Evolutionary conservation across 2,113 vertebrate genomes (phyloP).

Genomic region (Tyto alba): DNA sequence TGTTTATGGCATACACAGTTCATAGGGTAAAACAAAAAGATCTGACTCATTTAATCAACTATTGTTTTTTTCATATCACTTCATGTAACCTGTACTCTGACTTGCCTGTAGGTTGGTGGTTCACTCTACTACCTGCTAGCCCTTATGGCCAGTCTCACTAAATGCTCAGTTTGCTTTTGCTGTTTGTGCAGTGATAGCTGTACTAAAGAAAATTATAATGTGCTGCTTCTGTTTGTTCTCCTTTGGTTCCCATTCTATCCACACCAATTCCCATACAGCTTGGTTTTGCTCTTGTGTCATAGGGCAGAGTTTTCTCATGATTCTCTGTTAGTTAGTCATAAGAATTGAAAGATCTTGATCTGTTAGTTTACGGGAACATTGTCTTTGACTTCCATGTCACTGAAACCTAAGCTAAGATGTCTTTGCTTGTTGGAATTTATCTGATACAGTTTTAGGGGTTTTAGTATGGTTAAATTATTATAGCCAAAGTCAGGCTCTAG

Average conservation of each 20-base stretch:
- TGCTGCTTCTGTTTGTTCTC: neutral
- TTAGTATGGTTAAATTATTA: neutral
- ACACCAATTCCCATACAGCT: neutral
- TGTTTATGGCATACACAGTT: neutral
- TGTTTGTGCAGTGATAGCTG: neutral
- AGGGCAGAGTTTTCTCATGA: slow-evolving; percentile 14
- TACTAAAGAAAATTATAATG: neutral
- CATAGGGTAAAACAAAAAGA: neutral
- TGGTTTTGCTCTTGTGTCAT: neutral
- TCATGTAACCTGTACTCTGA: neutral
- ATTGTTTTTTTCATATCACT: neutral
- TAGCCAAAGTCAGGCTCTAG: neutral
- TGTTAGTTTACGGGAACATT: neutral
- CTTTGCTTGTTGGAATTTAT: neutral
- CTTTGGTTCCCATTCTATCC: neutral
- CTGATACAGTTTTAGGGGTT: neutral
- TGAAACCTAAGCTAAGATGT: neutral
- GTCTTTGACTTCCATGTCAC: neutral
- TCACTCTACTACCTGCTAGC: neutral
- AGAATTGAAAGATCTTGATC: neutral
- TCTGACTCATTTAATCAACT: neutral
- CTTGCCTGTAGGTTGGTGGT: neutral
- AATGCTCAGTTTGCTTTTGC: neutral
- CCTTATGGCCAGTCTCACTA: neutral
- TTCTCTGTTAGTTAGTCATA: neutral